Base-by-base conservation (phyloP, 2,888 invertebrate genomes). In the Heliconius charithonia region DNA sequence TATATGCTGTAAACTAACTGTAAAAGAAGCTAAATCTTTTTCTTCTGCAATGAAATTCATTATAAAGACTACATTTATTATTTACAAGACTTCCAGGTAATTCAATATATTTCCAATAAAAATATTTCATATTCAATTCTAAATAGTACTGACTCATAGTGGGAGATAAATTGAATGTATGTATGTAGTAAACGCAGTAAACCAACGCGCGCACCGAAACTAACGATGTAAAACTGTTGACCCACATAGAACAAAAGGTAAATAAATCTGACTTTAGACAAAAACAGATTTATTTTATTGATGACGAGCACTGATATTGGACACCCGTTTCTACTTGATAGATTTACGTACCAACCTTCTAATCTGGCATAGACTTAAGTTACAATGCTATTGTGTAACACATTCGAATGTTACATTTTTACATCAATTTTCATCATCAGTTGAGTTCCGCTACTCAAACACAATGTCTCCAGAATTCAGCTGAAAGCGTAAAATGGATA, bases 251-350 rank as follows among this genome's bases (percentile, higher is more conserved):
- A 92, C 92, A 93, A 93, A 92, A 87, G 89, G 84, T 84, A 86
- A 88, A 92, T 93, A 93, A 94, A 93, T 93, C 90, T 90, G 84
- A 86, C 87, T 88, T 88, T 88, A 89, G 88, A 90, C 89, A 87
- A 92, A 92, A 90, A 90, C 90, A 87, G 86, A 85, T 88, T 85
- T 85, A 84, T 83, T 85, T 85, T 83, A 86, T 85, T 84, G 82
- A 84, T 84, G 84, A 78, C 81, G 81, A 81, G 78, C 75, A 83
- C 83, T 82, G 82, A 83, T 85, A 83, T 82, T 75, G 78, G 82
- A 81, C 79, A 80, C 81, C 78, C 79, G 82, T 81, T 80, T 81
- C 81, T 79, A 82, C 78, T 82, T 82, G 82, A 85, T 81, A 83
- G 83, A 83, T 84, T 84, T 83, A 83, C 83, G 79, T 80, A 79